Base-by-base conservation (phyloP, 2,113 vertebrate species). In the Antennarius striatus region DNA sequence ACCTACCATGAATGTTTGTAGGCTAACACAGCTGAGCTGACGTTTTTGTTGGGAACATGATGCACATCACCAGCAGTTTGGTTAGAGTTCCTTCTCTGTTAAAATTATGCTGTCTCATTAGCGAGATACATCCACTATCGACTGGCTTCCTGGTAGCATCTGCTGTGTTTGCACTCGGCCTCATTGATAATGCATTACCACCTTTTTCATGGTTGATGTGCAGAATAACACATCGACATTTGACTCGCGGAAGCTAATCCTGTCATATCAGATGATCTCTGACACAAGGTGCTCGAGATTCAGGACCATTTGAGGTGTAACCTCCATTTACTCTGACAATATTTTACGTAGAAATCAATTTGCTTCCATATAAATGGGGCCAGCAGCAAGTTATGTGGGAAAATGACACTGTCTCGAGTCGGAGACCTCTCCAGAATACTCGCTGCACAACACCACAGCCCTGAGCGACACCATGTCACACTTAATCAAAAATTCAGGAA, bases 31-130 rank as follows among this genome's bases (percentile, higher is more conserved):
- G 76, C 63, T 4, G 3, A 54, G 55, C 42, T 63, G 66, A 45
- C 47, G 17, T 54, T 75, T 65, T 72, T 14, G 50, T 60, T 36
- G 32, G 61, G 56, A 49, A 30, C 47, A 28, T 68, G 50, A 4
- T 1, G 58, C 43, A 6, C 82, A 86, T 78, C 77, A 79, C 82
- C 70, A 55, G 79, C 79, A 72, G 73, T 83, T 71, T 67, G 57
- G 59, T 69, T 66, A 6, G 52, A 56, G 51, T 68, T 79, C 63
- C 47, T 68, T 72, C 64, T 73, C 68, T 3, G 63, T 80, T 80
- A 83, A 84, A 86, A 88, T 89, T 86, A 84, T 39, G 59, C 54
- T 78, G 71, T 84, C 84, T 90, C 88, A 88, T 92, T 89, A 90
- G 85, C 60, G 63, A 62, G 68, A 80, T 85, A 81, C 77, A 81